A percentile compares a stretch with the other conserved stretches of the same genome.
These are phyloP conservation scores for Sepioteuthis lessoniana DNA, from an alignment of 2,888 invertebrate genomes.

Conservation along the genomic window DNA sequence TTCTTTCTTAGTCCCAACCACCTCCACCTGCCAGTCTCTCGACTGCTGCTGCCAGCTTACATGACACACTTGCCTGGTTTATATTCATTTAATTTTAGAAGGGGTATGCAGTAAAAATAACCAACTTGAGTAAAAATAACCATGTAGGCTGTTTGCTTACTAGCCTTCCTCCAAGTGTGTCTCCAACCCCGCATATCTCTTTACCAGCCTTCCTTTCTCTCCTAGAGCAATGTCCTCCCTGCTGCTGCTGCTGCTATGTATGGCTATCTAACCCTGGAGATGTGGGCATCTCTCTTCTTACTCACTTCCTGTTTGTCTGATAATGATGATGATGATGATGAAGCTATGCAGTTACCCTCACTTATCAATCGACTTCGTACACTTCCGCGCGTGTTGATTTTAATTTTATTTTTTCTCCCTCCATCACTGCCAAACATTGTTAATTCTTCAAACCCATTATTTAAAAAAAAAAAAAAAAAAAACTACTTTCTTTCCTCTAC, in stretches of 20 bases:
- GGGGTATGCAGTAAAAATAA: slow-evolving; percentile 34
- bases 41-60: too few species aligned
- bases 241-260: background rate
- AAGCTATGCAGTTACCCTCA: background rate
- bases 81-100: slow-evolving; percentile 44
- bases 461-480: too few species aligned
- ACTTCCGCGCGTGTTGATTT: background rate
- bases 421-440: too few species aligned
- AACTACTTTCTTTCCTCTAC: too few species aligned
- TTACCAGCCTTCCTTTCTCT: background rate
- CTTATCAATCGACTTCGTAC: background rate
- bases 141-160: background rate
- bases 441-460: too few species aligned
- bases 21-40: too few species aligned
- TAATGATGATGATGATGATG: background rate
- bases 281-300: background rate
- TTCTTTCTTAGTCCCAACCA: background rate
- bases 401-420: too few species aligned
- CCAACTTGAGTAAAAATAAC: slow-evolving; percentile 34
- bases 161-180: background rate
- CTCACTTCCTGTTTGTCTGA: slow-evolving; percentile 23
- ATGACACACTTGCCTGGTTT: slow-evolving; percentile 42
- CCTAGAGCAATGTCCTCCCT: background rate
- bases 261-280: background rate
- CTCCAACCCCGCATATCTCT: background rate